Evolutionary conservation across 2,797 vertebrate genomes (phyloP).

Genomic region (Urocyon cinereoargenteus): DNA sequence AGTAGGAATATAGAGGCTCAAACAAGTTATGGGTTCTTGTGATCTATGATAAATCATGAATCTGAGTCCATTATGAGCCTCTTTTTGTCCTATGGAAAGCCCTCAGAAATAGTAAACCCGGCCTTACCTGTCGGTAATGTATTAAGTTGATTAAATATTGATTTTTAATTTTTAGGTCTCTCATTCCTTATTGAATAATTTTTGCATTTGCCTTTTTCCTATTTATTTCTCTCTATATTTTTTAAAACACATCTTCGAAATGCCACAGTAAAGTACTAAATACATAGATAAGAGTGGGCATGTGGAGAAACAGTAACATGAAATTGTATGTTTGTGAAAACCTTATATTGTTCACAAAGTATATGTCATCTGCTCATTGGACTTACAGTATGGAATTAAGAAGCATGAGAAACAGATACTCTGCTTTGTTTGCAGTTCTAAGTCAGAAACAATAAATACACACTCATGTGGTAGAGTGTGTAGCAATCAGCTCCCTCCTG

Average conservation of each 20-base stretch:
- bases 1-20: not conserved
- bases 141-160: slow-evolving; percentile 59
- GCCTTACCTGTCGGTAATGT: not conserved
- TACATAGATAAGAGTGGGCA: not conserved
- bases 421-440: not conserved
- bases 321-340: not conserved
- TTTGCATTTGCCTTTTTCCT: slow-evolving; percentile 22
- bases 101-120: slow-evolving; percentile 25
- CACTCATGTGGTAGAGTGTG: accelerated
- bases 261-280: not conserved
- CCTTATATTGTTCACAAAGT: not conserved
- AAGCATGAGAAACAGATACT: not conserved
- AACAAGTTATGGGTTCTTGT: not conserved
- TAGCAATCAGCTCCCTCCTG: not conserved
- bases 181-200: slow-evolving; percentile 58
- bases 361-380: not conserved
- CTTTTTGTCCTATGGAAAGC: slow-evolving; percentile 26
- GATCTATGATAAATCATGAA: not conserved
- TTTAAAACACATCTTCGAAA: not conserved
- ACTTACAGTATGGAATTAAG: not conserved
- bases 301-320: not conserved
- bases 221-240: not conserved
- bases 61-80: slow-evolving; percentile 19
- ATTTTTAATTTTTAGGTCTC: slow-evolving; percentile 35
- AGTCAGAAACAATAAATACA: not conserved